Evolutionary conservation across 1,140 invertebrate species (phyloP), one percentile per base, ranked within the genome.

Genomic region (Dendrolimus kikuchii): DNA sequence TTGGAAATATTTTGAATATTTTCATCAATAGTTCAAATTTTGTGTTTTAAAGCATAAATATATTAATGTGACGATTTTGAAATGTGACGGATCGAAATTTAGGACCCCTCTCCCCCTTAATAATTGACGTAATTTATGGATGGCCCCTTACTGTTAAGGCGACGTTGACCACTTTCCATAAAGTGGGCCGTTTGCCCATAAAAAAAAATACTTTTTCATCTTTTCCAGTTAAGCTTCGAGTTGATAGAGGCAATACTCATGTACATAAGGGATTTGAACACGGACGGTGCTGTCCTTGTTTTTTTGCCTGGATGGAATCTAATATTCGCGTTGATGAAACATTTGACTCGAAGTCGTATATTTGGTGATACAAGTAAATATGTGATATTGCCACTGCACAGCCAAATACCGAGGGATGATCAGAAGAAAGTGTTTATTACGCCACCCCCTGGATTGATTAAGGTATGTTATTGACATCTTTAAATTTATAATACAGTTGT

Each of bases 301-400:
- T 99, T 99, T 79, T 84, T 99, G 0, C 96, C 97, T 5, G 97
- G 97, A 0, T 98, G 96, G 96, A 97, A 96, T 82, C 77, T 98
- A 0, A 99, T 99, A 56, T 98, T 98, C 84, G 93, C 95, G 0
- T 81, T 99, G 5, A 93, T 98, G 92, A 94, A 94, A 77, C 93
- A 95, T 74, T 86, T 99, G 6, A 92, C 93, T 62, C 90, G 92
- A 58, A 92, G 93, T 86, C 91, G 92, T 0, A 60, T 92, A 7
- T 98, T 96, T 83, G 95, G 94, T 1, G 88, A 92, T 9, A 58
- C 71, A 0, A 57, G 66, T 0, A 71, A 88, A 7, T 96, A 93
- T 68, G 71, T 89, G 5, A 92, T 98, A 42, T 87, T 98, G 52
- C 96, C 96, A 1, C 86, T 98, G 4, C 96, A 98, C 83, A 98